Evolutionary conservation across 2,888 invertebrate genomes (phyloP), one percentile per base, ranked within the genome.

Genomic region (Tachina lurida): DNA sequence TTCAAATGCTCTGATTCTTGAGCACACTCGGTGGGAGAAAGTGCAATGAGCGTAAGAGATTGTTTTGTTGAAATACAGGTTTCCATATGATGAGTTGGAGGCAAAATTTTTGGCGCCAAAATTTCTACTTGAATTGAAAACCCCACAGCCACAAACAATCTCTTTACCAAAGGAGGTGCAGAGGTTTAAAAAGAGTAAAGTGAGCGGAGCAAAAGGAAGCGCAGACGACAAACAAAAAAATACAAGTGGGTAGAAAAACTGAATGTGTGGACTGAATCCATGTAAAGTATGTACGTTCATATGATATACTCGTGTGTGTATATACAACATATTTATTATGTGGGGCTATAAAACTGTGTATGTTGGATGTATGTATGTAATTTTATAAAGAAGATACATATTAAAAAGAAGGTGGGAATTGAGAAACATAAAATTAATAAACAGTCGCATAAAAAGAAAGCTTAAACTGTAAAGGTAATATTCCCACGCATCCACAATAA

Each of bases 81-180:
- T 85, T 77, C 22, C 62, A 78, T 63, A 60, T 71, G 52, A 70
- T 49, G 41, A 58, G 68, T 56, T 49, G n/a, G 17, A 74, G 62
- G 70, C 17, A 76, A 63, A 63, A 78, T 15, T 83, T 83, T 86
- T 86, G 86, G 86, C 86, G 86, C 86, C 86, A 86, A 86, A 86
- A 86, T 86, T 80, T 83, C 79, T 83, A 65, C 71, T 65, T 52
- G 58, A 65, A 63, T 47, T 31, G 2, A 54, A 54, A 70, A 56
- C 60, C 45, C 71, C 67, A 45, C 52, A 12, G 39, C 54, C 68
- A 0, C 52, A 68, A 73, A 0, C 52, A 70, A 73, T 67, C 62
- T 58, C 47, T 67, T 63, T 58, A 31, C n/a, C 17, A 15, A 19
- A 12, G 17, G 52, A n/a, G n/a, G 17, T 31, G 31, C 10, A 10